Percentiles rank a stretch among this genome's conserved stretches.
Conservation (phyloP, 2,797 vertebrate species). For the Labeo calbasu region DNA sequence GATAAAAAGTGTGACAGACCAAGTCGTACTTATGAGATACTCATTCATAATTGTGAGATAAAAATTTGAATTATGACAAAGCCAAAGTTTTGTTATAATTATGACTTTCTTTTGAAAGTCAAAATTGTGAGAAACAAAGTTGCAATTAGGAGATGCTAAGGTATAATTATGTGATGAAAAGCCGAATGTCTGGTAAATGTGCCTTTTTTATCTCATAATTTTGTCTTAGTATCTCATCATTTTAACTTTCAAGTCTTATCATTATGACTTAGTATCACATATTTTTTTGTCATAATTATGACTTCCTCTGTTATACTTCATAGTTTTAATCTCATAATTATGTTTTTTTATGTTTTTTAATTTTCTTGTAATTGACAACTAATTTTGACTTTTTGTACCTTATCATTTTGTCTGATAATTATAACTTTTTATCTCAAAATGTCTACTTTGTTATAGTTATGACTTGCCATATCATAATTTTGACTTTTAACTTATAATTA, state of each 20-base stretch:
- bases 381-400: neutral
- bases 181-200: neutral
- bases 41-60: neutral
- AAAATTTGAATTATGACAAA: no score
- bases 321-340: neutral
- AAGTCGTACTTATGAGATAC: neutral
- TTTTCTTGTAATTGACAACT: neutral
- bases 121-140: neutral
- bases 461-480: no score
- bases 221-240: neutral
- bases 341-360: no score
- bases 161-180: neutral
- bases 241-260: neutral
- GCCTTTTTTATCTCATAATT: neutral
- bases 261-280: neutral
- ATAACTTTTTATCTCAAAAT: no score
- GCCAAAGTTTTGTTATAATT: no score
- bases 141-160: neutral
- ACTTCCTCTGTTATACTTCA: neutral
- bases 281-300: neutral
- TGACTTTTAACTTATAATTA: no score
- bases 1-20: neutral
- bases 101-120: no score
- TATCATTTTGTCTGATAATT: no score
- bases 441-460: no score